phyloP scores from a whole-genome alignment of 2,888 invertebrate species.

The Caenorhabditis sp. region DNA sequence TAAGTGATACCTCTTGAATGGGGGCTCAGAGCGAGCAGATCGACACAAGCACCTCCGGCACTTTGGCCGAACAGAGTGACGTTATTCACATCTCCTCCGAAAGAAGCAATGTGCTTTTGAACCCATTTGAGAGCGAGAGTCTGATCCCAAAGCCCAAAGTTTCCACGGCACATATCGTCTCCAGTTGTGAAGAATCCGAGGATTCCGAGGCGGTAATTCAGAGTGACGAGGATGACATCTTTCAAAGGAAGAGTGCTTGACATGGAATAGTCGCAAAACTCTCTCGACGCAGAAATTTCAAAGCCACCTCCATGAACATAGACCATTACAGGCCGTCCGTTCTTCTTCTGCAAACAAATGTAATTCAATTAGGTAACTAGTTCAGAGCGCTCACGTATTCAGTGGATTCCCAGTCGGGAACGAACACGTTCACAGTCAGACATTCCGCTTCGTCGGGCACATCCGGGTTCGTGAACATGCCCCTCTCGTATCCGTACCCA shows the following conservation, averaged over 20 bases:
- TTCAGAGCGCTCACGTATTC: slow-evolving; percentile 25
- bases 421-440: slow-evolving; percentile 17
- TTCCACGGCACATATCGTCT: slow-evolving; percentile 62
- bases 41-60: slow-evolving; percentile 70
- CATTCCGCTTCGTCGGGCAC: slow-evolving; percentile 8
- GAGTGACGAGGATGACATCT: slow-evolving; percentile 71
- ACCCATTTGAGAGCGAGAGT: slow-evolving; percentile 76
- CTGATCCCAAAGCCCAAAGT: slow-evolving; percentile 77
- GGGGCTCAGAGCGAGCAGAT: slow-evolving; percentile 66
- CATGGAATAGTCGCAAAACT: slow-evolving; percentile 4
- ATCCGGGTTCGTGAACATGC: background rate
- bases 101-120: slow-evolving; percentile 71
- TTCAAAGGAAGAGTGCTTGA: slow-evolving; percentile 72
- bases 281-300: background rate
- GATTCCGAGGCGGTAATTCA: slow-evolving; percentile 73
- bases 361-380: background rate
- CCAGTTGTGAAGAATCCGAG: slow-evolving; percentile 70
- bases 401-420: slow-evolving; percentile 9
- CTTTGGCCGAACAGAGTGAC: slow-evolving; percentile 77
- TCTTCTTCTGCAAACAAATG: background rate
- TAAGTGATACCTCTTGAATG: too few relatives aligned
- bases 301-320: slow-evolving; percentile 11
- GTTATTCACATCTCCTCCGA: slow-evolving; percentile 74
- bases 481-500: background rate
- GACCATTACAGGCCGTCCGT: background rate